These are phyloP conservation scores for Diabrotica undecimpunctata DNA, from an alignment of 1,140 invertebrate genomes.

Conservation along the genomic window DNA sequence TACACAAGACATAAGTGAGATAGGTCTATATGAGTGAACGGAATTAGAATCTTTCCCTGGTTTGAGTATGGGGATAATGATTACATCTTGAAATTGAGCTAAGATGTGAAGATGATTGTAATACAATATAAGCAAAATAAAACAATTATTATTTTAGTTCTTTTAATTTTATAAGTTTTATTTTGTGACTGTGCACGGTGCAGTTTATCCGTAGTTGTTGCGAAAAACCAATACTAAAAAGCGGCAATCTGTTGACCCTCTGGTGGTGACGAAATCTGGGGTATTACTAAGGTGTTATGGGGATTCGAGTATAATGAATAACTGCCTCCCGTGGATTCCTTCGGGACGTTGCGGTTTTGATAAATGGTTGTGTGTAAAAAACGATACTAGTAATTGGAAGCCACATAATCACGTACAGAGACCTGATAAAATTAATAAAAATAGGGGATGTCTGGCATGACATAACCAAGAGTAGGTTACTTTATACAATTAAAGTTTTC, in stretches of 20 bases:
- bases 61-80: no score
- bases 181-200: neutral
- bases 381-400: neutral
- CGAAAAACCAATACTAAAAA: slow-evolving; percentile 8
- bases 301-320: slow-evolving; percentile 18
- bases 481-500: no score
- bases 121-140: no score
- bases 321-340: slow-evolving; percentile 4
- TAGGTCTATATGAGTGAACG: no score
- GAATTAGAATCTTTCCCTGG: no score
- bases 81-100: no score
- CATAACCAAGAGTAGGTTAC: slow-evolving; percentile 32
- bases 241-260: slow-evolving; percentile 15
- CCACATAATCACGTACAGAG: neutral
- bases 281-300: slow-evolving; percentile 12
- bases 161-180: neutral
- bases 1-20: no score
- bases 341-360: neutral
- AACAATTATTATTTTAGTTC: neutral
- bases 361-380: neutral
- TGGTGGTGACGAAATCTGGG: neutral
- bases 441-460: slow-evolving; percentile 30
- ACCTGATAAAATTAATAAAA: neutral
- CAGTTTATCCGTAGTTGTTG: no score
- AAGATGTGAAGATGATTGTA: no score